Conservation (phyloP, 2,888 invertebrate genomes). For the Pterostichus madidus region DNA sequence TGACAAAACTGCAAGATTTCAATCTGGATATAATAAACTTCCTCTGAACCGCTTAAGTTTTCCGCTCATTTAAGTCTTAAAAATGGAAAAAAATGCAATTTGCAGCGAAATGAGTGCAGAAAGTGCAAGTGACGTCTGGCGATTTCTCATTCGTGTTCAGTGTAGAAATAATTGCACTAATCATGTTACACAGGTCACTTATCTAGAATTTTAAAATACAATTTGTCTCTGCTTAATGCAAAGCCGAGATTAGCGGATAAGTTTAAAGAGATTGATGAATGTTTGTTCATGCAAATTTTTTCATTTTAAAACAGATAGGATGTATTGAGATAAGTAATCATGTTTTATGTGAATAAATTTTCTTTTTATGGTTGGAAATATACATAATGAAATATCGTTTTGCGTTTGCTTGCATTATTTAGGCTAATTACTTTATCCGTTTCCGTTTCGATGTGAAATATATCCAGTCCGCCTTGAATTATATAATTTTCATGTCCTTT, state of each 20-base stretch:
- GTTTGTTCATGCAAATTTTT: slow-evolving; percentile 62
- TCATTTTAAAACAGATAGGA: slow-evolving; percentile 59
- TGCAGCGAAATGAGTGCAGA: neutral
- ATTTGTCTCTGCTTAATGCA: slow-evolving; percentile 51
- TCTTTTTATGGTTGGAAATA: slow-evolving; percentile 47
- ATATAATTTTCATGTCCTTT: neutral
- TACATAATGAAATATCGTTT: slow-evolving; percentile 53
- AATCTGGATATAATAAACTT: too few relatives aligned
- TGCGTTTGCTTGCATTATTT: slow-evolving; percentile 42
- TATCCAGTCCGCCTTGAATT: slow-evolving; percentile 4
- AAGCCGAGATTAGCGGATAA: slow-evolving; percentile 46
- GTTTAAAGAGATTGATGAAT: slow-evolving; percentile 62
- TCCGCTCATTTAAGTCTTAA: too few relatives aligned
- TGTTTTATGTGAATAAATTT: slow-evolving; percentile 62
- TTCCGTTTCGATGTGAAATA: neutral
- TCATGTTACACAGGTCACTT: slow-evolving; percentile 50
- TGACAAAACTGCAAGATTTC: too few relatives aligned
- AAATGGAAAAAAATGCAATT: too few relatives aligned
- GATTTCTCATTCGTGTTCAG: neutral
- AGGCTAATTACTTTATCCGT: slow-evolving; percentile 41
- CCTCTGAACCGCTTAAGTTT: too few relatives aligned
- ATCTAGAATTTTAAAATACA: slow-evolving; percentile 63
- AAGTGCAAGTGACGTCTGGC: slow-evolving; percentile 27
- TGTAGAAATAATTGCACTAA: slow-evolving; percentile 37
- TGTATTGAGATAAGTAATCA: slow-evolving; percentile 60